Conservation (phyloP, 2,113 vertebrate genomes). For the Penelope pileata region DNA sequence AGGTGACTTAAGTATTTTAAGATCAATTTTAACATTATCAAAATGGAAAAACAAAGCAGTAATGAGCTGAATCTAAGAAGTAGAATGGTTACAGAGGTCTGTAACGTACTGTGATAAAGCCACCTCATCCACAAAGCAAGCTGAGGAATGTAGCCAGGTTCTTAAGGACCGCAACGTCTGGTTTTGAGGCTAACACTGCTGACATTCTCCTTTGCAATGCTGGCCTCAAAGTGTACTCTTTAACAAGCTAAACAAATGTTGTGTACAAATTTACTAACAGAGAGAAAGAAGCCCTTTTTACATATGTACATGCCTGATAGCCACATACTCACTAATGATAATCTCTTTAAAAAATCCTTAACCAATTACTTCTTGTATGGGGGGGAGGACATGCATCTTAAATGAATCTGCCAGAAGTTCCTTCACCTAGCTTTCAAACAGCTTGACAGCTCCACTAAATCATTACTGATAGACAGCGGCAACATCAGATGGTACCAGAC, state of each 20-base stretch:
- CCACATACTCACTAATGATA: neutral
- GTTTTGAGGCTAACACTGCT: neutral
- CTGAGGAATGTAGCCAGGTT: neutral
- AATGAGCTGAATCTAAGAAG: neutral
- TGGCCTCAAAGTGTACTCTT: neutral
- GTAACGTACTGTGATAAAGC: neutral
- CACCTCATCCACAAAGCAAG: neutral
- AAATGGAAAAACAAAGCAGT: neutral
- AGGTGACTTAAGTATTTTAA: neutral
- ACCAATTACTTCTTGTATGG: neutral
- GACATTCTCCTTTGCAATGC: neutral
- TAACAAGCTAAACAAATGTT: neutral
- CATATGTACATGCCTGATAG: neutral
- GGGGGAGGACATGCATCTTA: fast-evolving
- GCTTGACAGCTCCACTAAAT: neutral
- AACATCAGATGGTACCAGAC: neutral
- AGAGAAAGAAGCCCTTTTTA: neutral
- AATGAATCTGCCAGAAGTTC: neutral
- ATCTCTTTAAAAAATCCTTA: neutral
- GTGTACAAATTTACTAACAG: neutral
- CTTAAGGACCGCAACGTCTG: neutral
- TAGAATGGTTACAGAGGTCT: neutral
- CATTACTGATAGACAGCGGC: neutral
- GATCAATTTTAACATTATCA: neutral
- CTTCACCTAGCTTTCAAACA: neutral